These are phyloP conservation scores for Pseudochromis fuscus DNA, from an alignment of 2,797 vertebrate species.

Conservation along the genomic window DNA sequence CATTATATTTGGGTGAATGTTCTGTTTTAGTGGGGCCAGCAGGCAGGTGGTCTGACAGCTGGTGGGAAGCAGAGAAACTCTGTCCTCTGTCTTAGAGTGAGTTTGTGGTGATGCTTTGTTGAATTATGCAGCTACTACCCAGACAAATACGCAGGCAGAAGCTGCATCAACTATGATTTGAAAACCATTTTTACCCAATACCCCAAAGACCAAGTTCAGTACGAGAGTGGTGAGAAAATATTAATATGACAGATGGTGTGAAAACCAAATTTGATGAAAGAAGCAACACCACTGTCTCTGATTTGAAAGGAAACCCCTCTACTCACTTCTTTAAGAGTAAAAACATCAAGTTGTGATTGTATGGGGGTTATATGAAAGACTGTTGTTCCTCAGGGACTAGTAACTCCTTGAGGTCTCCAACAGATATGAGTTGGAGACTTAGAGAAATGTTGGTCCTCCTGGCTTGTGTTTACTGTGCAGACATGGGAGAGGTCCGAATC, in stretches of 20 bases:
- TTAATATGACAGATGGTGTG: background rate
- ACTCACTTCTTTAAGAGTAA: background rate
- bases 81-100: slow-evolving; percentile 17
- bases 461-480: no score
- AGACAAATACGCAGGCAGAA: slow-evolving; percentile 18
- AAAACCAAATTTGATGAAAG: background rate
- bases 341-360: background rate
- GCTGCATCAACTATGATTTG: background rate
- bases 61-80: slow-evolving; percentile 35
- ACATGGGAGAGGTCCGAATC: no score
- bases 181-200: background rate
- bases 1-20: slow-evolving; percentile 29
- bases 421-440: background rate
- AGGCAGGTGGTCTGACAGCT: slow-evolving; percentile 66
- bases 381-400: background rate
- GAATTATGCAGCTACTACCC: slow-evolving; percentile 20
- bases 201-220: background rate
- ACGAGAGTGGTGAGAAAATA: background rate
- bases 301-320: background rate
- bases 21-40: slow-evolving; percentile 26
- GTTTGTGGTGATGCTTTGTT: slow-evolving; percentile 33
- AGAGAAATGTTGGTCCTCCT: no score
- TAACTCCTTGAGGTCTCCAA: background rate
- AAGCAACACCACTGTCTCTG: background rate
- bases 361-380: background rate